A percentile compares a stretch with the other conserved stretches of the same genome.
Conservation (phyloP, 2,113 vertebrate genomes). For the Eretmochelys imbricata region DNA sequence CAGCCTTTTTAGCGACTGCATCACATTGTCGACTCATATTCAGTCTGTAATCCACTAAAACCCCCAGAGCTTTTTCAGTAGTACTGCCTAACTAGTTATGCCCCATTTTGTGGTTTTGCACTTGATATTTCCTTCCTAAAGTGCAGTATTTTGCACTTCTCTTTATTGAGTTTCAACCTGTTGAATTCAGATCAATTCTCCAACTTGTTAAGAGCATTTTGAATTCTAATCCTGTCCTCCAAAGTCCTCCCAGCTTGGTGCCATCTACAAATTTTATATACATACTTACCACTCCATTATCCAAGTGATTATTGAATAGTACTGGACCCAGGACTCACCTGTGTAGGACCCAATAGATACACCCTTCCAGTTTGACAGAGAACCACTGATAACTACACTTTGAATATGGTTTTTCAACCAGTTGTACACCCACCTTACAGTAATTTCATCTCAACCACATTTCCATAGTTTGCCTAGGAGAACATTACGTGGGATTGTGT, state of each 20-base stretch:
- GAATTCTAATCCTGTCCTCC: neutral
- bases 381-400: neutral
- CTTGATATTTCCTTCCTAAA: neutral
- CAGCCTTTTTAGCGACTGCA: neutral
- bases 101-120: neutral
- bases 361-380: no score
- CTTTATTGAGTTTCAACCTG: neutral
- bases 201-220: neutral
- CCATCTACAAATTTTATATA: neutral
- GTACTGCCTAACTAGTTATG: neutral
- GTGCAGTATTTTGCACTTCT: neutral
- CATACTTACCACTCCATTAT: neutral
- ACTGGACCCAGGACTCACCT: neutral
- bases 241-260: neutral
- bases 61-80: neutral
- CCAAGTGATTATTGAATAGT: neutral
- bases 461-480: neutral
- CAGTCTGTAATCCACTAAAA: neutral
- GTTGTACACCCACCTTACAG: neutral
- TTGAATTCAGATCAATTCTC: neutral
- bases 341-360: neutral
- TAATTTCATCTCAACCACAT: neutral
- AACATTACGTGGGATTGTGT: neutral
- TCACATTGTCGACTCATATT: neutral
- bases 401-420: neutral